These are phyloP conservation scores for Ammodytes marinus DNA, from an alignment of 2,113 vertebrate species.

Conservation along the genomic window DNA sequence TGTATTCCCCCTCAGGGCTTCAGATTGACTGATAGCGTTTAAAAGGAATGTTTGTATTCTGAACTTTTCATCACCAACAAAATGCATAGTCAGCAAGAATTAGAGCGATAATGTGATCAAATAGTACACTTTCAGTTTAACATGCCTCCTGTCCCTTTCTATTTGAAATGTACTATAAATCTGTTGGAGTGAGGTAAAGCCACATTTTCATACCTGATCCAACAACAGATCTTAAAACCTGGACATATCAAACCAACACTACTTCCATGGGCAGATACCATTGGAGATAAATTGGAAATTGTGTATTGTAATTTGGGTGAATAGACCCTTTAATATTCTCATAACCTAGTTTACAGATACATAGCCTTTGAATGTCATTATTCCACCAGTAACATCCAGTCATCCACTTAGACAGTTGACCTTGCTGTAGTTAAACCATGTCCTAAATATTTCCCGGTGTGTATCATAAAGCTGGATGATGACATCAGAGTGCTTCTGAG, in stretches of 20 bases:
- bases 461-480: constrained; percentile 52
- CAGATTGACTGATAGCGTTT: constrained; percentile 28
- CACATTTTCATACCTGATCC: neutral
- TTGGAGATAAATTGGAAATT: neutral
- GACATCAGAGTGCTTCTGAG: constrained; percentile 54
- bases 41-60: constrained; percentile 44
- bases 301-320: neutral
- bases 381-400: constrained; percentile 10
- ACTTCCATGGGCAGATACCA: neutral
- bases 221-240: neutral
- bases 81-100: constrained; percentile 48
- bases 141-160: constrained; percentile 1
- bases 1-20: constrained; percentile 15
- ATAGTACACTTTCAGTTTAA: constrained; percentile 17
- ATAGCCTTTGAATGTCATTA: neutral
- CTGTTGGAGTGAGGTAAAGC: neutral
- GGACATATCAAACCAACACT: neutral
- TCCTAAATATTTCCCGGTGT: constrained; percentile 52
- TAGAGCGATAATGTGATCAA: constrained; percentile 6
- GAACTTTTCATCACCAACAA: constrained; percentile 34
- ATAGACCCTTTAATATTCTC: neutral
- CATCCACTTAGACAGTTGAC: neutral
- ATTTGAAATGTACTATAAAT: constrained; percentile 16
- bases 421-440: constrained; percentile 22
- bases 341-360: neutral